Evolutionary conservation across 2,113 vertebrate genomes (phyloP), one percentile per base, ranked within the genome.

Genomic region (Megaceryle maxima): DNA sequence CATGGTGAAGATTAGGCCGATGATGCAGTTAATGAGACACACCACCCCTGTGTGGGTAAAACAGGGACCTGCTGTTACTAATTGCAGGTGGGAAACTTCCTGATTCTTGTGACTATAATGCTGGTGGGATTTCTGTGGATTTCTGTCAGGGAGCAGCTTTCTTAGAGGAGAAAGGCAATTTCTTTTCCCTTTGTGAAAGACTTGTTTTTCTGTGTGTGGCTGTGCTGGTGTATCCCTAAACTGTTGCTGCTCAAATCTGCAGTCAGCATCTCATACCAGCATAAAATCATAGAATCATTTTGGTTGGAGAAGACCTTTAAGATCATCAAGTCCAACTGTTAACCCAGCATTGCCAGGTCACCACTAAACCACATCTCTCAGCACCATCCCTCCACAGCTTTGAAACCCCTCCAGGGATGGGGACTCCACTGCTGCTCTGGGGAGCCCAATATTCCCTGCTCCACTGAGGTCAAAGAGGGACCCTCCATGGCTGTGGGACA

Each of bases 1-100:
- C 75, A 97, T 97, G 90, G 99, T 99, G 97, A 99, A 99, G 89
- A 98, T 95, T 5, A 99, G 87, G 63, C 99, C 99, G 2, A 99
- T 92, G 53, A 98, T 57, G 3, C 99, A 97, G 87, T 97, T 99
- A 29, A 98, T 3, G 24, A 99, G 21, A 83, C 99, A 99, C 92
- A 99, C 97, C 11, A 97, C 50, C 63, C 99, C 99, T 99, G 96
- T 0, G 1, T 56, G 51, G 68, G 22, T 18, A 33, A 70, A 92
- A 87, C 13, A 68, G 12, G 22, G 48, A 35, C 14, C 43, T 46
- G 53, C 26, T 4, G 4, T 90, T 35, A 73, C 41, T 29, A 41
- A 15, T 3, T 12, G 16, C 8, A 1, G 41, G 24, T 28, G 50
- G 4, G 15, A 60, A 62, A 18, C 3, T 8, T 53, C 4, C 1